Conservation (phyloP, 2,113 vertebrate species). For the Alectura lathami region DNA sequence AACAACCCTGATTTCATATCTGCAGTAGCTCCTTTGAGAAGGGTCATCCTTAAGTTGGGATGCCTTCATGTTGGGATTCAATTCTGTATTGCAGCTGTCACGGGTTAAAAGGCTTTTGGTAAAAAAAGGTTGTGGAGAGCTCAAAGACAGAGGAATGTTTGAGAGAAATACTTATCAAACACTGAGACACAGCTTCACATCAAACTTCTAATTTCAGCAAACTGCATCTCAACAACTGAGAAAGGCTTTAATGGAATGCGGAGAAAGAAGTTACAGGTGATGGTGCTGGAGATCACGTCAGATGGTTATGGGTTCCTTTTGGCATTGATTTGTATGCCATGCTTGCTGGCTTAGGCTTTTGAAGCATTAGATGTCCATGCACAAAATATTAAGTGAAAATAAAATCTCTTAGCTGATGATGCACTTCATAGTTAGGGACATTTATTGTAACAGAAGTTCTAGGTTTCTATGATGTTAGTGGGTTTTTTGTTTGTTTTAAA, state of each 20-base stretch:
- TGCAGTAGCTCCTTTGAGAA: not conserved
- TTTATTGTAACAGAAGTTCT: not conserved
- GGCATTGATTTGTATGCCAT: not conserved
- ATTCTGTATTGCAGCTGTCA: not conserved
- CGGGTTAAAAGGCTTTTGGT: not conserved
- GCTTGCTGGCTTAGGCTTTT: fast-evolving
- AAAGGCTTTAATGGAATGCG: not conserved
- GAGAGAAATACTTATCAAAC: not conserved
- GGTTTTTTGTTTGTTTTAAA: not conserved
- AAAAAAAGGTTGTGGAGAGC: not conserved
- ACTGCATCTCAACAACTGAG: not conserved
- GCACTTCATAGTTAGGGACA: not conserved
- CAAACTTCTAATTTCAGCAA: not conserved
- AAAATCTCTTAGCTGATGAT: not conserved
- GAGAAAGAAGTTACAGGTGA: not conserved
- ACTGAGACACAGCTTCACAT: not conserved
- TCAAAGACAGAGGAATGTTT: not conserved
- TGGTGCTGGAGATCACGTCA: not conserved
- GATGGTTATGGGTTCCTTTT: not conserved
- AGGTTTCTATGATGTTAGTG: not conserved
- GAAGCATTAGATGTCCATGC: not conserved
- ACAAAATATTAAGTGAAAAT: not conserved
- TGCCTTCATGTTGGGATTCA: not conserved
- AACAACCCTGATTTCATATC: not conserved
- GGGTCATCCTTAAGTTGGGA: not conserved